A percentile compares a stretch with the other conserved stretches of the same genome.
Evolutionary conservation across 2,113 vertebrate genomes (phyloP).

Genomic region (Carlito syrichta): DNA sequence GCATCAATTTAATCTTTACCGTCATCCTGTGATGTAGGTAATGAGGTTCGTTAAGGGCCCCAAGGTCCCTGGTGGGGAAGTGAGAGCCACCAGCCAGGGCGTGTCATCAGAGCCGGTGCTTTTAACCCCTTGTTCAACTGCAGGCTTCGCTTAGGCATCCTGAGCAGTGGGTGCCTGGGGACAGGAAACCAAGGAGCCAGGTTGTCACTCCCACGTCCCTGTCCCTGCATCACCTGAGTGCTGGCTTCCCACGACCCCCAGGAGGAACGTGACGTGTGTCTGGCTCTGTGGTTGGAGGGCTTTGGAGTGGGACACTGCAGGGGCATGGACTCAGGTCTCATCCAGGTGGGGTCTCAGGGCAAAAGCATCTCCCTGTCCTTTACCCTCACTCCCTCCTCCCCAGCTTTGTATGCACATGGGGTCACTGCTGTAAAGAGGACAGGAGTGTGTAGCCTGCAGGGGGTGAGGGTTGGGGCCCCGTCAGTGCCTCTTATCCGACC

Average conservation of each 20-base stretch:
- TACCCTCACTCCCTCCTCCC: not conserved
- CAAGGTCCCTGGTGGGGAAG: not conserved
- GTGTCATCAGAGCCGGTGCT: not conserved
- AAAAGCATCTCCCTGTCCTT: not conserved
- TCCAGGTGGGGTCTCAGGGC: not conserved
- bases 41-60: not conserved
- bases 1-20: not conserved
- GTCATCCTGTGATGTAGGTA: not conserved
- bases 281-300: not conserved
- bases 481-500: not conserved
- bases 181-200: not conserved
- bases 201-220: not conserved
- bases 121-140: not conserved
- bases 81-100: rapidly evolving
- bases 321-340: not conserved
- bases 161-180: not conserved
- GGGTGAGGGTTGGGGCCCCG: not conserved
- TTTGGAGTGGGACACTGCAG: not conserved
- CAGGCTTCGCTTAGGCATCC: not conserved
- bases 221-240: not conserved
- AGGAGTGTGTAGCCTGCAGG: not conserved
- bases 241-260: not conserved
- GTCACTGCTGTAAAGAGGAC: not conserved
- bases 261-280: not conserved
- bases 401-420: too few relatives aligned